Evolutionary conservation across 2,888 invertebrate genomes (phyloP).

Genomic region (Hyles lineata): DNA sequence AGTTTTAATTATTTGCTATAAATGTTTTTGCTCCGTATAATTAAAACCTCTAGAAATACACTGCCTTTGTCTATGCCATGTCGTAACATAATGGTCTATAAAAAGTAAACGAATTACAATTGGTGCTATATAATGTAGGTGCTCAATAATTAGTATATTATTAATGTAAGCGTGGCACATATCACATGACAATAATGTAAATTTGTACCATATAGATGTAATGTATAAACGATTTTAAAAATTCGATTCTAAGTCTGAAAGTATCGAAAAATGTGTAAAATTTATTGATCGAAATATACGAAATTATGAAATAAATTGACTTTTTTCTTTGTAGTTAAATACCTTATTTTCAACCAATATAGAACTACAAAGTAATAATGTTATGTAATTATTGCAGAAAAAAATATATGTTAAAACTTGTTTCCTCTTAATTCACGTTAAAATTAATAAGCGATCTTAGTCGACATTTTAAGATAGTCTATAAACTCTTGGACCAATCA

Average conservation of each 20-base stretch:
- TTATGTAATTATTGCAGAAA: too few species aligned
- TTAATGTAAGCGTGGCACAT: conserved; percentile 48
- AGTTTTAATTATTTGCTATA: neutral
- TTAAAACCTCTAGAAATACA: neutral
- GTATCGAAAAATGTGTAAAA: conserved; percentile 67
- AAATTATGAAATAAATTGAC: conserved; percentile 52
- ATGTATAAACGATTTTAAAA: conserved; percentile 56
- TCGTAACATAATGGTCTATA: neutral
- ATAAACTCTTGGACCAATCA: too few species aligned
- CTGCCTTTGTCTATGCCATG: conserved; percentile 2
- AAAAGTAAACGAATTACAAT: conserved; percentile 43
- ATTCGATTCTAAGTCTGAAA: conserved; percentile 57
- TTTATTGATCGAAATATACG: conserved; percentile 65
- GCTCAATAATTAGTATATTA: conserved; percentile 53
- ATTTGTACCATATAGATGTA: conserved; percentile 81
- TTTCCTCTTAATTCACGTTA: too few species aligned
- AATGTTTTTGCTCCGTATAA: neutral
- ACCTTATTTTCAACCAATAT: neutral
- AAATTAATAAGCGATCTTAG: too few species aligned
- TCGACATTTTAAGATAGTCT: too few species aligned
- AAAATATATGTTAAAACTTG: too few species aligned
- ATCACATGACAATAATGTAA: conserved; percentile 79
- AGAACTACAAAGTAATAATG: too few species aligned
- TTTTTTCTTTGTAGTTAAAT: conserved; percentile 34
- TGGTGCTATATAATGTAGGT: conserved; percentile 70